phyloP scores from a whole-genome alignment of 2,888 invertebrate genomes.

The Amorpha juglandis region DNA sequence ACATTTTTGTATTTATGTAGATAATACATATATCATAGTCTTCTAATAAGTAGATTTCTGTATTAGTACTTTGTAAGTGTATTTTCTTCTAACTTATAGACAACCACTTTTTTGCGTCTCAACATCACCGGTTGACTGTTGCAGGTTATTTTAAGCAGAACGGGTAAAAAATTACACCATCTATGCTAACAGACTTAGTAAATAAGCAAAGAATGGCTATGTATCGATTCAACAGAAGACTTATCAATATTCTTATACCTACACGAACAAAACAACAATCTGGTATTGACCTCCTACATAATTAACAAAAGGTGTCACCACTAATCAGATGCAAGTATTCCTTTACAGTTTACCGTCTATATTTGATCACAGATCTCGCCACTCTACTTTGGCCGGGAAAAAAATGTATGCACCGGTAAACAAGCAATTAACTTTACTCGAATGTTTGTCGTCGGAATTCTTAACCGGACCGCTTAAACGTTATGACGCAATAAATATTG shows the following conservation, averaged over 20 bases:
- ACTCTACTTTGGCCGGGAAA: background rate
- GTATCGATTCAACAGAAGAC: background rate
- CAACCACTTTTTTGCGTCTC: too few species aligned
- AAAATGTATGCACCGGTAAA: slow-evolving; percentile 38
- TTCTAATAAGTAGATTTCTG: too few species aligned
- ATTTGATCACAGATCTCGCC: slow-evolving; percentile 6
- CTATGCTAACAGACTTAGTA: too few species aligned
- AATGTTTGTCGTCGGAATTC: slow-evolving; percentile 39
- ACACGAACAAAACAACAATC: background rate
- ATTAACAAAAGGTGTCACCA: slow-evolving; percentile 11
- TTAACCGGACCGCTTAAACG: slow-evolving; percentile 29
- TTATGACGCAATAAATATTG: slow-evolving; percentile 30
- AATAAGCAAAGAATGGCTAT: too few species aligned
- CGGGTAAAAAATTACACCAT: too few species aligned
- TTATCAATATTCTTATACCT: background rate
- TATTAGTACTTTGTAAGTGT: too few species aligned
- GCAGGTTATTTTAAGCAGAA: too few species aligned
- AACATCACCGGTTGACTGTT: too few species aligned
- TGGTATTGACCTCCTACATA: background rate
- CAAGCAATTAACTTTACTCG: slow-evolving; percentile 38
- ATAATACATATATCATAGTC: too few species aligned
- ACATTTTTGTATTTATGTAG: too few species aligned
- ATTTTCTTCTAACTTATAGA: too few species aligned
- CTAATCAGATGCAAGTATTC: slow-evolving; percentile 14
- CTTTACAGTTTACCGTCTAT: background rate